A percentile compares a stretch with the other conserved stretches of the same genome.
These are phyloP conservation scores for Arctia plantaginis DNA, from an alignment of 2,888 invertebrate species.

Conservation along the genomic window DNA sequence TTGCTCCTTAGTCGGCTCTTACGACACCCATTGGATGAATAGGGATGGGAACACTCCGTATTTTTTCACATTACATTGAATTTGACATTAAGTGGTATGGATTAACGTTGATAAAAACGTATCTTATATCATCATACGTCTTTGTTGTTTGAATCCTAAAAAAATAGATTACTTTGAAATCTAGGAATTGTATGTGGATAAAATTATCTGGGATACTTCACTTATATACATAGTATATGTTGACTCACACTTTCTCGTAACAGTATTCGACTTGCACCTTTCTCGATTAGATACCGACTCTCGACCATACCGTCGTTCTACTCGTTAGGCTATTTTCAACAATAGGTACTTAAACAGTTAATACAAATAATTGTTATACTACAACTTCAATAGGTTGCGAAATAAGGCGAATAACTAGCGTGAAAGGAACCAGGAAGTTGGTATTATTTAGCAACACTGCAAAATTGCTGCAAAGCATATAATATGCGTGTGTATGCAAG, in stretches of 20 bases:
- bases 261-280: conserved; percentile 20
- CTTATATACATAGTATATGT: too few relatives aligned
- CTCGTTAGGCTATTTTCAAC: conserved; percentile 16
- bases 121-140: too few relatives aligned
- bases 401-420: conserved; percentile 21
- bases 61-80: too few relatives aligned
- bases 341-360: conserved; percentile 6
- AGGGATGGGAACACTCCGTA: too few relatives aligned
- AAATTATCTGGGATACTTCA: too few relatives aligned
- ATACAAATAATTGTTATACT: conserved; percentile 10
- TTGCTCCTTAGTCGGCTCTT: too few relatives aligned
- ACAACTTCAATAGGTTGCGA: conserved; percentile 12
- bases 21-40: too few relatives aligned
- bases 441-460: conserved; percentile 25
- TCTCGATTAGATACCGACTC: conserved; percentile 16
- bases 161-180: too few relatives aligned
- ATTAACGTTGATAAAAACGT: too few relatives aligned
- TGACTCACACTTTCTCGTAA: neutral
- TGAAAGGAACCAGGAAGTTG: conserved; percentile 39
- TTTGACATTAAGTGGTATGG: too few relatives aligned
- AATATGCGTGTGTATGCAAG: neutral
- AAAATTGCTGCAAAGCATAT: conserved; percentile 6
- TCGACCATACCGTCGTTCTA: conserved; percentile 5
- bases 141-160: too few relatives aligned
- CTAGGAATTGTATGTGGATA: too few relatives aligned